Evolutionary conservation across 2,888 invertebrate genomes (phyloP).

Genomic region (Acleris cristana): DNA sequence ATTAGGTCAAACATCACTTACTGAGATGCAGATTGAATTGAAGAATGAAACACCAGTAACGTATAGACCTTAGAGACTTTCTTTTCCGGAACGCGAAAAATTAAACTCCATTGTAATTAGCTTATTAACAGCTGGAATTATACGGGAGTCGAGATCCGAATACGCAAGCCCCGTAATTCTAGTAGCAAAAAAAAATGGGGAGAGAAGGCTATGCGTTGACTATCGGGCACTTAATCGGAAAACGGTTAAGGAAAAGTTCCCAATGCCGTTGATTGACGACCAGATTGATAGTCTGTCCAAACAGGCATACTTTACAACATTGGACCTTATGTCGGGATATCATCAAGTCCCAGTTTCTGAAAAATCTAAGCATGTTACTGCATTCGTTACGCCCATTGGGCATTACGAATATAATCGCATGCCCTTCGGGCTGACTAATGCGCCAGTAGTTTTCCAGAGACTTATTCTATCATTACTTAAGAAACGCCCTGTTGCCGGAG

Average conservation of each 20-base stretch:
- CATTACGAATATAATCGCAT: too few relatives aligned
- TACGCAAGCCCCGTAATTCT: slow-evolving; percentile 16
- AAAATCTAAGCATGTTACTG: too few relatives aligned
- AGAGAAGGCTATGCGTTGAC: slow-evolving; percentile 8
- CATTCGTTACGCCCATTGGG: too few relatives aligned
- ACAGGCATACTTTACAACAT: background rate
- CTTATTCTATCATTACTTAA: too few relatives aligned
- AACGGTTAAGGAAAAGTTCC: slow-evolving; percentile 15
- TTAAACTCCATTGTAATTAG: background rate
- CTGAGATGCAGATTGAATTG: background rate
- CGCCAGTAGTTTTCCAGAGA: too few relatives aligned
- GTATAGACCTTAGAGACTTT: background rate
- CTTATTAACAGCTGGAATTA: slow-evolving; percentile 12
- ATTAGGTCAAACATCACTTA: background rate
- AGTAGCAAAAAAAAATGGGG: slow-evolving; percentile 11
- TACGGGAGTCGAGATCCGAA: slow-evolving; percentile 18
- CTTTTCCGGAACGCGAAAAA: background rate
- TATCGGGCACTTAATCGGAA: slow-evolving; percentile 12
- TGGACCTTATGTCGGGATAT: background rate
- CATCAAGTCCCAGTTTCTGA: background rate
- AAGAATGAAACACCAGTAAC: background rate
- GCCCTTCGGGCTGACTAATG: too few relatives aligned
- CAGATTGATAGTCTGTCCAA: background rate
- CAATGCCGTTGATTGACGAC: slow-evolving; percentile 12
- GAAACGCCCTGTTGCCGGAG: too few relatives aligned